A percentile compares a stretch with the other conserved stretches of the same genome.
These are phyloP conservation scores for Amphilophus citrinellus DNA, from an alignment of 2,113 vertebrate species.

Conservation along the genomic window DNA sequence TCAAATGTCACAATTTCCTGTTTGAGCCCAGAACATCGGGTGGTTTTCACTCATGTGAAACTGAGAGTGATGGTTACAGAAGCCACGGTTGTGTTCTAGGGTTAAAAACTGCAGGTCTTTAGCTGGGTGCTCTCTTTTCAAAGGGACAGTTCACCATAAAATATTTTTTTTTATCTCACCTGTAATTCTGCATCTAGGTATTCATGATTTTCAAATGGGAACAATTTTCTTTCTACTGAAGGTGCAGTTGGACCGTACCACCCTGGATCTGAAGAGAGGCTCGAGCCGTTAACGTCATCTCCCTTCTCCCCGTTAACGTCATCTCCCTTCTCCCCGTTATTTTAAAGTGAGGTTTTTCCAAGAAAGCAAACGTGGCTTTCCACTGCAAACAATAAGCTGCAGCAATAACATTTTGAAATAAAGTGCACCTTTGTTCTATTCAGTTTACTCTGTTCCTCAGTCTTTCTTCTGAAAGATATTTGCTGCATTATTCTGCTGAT, in stretches of 20 bases:
- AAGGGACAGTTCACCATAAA: neutral
- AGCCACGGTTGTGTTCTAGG: too few species aligned
- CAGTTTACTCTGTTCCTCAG: neutral
- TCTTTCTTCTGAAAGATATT: neutral
- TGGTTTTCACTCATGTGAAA: too few species aligned
- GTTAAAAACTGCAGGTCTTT: neutral
- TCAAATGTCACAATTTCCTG: constrained; percentile 13
- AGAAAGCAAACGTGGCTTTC: neutral
- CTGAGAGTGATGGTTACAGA: too few species aligned
- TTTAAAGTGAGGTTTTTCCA: neutral
- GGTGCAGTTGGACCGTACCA: neutral
- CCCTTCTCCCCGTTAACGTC: neutral
- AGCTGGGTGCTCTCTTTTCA: neutral
- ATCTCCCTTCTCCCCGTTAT: neutral
- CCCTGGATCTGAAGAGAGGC: neutral
- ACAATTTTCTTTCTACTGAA: neutral
- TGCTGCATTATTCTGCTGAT: neutral
- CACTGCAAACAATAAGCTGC: neutral
- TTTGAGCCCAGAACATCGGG: too few species aligned
- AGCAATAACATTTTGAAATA: neutral
- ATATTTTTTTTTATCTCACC: neutral
- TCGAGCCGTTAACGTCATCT: neutral
- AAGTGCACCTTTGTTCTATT: neutral
- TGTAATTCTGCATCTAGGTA: neutral
- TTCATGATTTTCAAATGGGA: neutral